Evolutionary conservation across 2,888 invertebrate genomes (phyloP), one percentile per base, ranked within the genome.

Genomic region (Ectobius pallidus): DNA sequence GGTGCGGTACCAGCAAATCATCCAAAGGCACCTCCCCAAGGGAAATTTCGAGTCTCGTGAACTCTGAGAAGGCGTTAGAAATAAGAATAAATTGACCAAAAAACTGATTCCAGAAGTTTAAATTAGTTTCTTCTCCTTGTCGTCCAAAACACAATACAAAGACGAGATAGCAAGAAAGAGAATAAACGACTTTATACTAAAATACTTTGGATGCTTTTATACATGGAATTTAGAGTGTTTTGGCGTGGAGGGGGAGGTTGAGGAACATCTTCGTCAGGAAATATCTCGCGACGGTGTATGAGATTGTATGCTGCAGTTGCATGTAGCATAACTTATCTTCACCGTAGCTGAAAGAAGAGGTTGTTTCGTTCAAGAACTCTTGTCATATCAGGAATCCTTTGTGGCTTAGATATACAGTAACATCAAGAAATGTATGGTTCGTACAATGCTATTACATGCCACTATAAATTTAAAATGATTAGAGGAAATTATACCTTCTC

Each of bases 81-180:
- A 71, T 71, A 71, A 63, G 71, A 71, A 71, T 71, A 71, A 71
- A 71, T 71, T 62, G 63, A 71, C 68, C 69, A 34, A 72, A 61
- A 71, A 72, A 72, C 68, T 68, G 69, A 72, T 72, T 72, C 27
- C 30, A 67, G 69, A 72, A 72, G 44, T 67, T 72, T 72, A 72
- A 72, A 72, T 72, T 72, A 72, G 72, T 72, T 72, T 72, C 62
- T 69, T 69, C 69, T 61, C 69, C 61, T 72, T 69, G 72, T 62
- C 68, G 32, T 20, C 63, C 58, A 65, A 46, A 46, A 65, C 30
- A 65, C 65, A 65, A 46, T 44, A 46, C 27, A 46, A 46, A 65
- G 44, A 65, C 44, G 46, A 65, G 65, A 44, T 39, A 46, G 65
- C 2, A 27, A 65, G 65, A 30, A 44, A 46, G 46, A 25, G 65